Conservation (phyloP, 2,797 vertebrate species). For the Clamator glandarius region DNA sequence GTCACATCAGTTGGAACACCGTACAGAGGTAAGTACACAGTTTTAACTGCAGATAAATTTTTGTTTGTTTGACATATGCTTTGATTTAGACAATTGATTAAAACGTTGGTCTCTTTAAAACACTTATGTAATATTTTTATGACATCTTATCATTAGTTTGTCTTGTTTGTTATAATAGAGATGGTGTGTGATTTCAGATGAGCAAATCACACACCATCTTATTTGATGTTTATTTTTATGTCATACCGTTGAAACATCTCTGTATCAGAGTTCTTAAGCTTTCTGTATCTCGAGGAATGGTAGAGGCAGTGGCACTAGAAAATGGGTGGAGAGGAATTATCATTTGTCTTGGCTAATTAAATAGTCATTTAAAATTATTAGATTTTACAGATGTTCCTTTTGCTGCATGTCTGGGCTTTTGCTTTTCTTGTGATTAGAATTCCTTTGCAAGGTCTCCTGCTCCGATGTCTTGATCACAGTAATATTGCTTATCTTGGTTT, state of each 20-base stretch:
- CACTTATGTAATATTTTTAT: neutral
- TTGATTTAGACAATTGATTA: neutral
- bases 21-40: constrained; percentile 81
- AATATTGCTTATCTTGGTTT: neutral
- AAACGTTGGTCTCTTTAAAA: neutral
- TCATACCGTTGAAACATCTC: neutral
- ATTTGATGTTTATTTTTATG: neutral
- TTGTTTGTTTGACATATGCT: neutral
- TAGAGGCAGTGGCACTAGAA: neutral
- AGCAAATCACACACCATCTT: neutral
- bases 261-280: neutral
- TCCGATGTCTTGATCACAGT: neutral
- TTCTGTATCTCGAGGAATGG: neutral
- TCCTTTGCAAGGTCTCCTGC: neutral
- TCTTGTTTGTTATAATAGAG: neutral
- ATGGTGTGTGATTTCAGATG: neutral
- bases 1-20: constrained; percentile 84
- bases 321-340: neutral
- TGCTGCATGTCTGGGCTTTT: neutral
- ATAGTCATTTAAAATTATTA: neutral
- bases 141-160: neutral
- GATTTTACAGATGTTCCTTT: neutral
- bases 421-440: neutral
- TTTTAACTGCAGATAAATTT: neutral
- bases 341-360: neutral